These are phyloP conservation scores for Peucedramus taeniatus DNA, from an alignment of 2,113 vertebrate genomes.

Conservation along the genomic window DNA sequence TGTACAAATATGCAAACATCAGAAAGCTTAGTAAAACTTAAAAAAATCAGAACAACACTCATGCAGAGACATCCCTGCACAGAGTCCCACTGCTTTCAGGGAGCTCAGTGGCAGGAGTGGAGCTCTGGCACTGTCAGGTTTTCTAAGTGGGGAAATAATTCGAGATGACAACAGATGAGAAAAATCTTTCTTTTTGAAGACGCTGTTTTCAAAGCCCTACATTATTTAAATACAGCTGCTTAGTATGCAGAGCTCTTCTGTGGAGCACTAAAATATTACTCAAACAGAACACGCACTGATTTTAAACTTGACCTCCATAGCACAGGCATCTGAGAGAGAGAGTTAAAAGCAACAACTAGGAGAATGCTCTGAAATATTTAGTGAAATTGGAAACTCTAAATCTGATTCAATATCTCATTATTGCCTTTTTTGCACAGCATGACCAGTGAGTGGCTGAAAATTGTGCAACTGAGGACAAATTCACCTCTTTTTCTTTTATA, in stretches of 20 bases:
- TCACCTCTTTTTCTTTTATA: background rate
- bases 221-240: slow-evolving; percentile 20
- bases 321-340: background rate
- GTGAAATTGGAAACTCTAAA: slow-evolving; percentile 29
- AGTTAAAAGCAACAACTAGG: slow-evolving; percentile 17
- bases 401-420: slow-evolving; percentile 13
- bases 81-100: background rate
- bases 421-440: background rate
- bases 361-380: slow-evolving; percentile 22
- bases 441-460: background rate
- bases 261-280: background rate
- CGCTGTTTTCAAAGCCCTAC: background rate
- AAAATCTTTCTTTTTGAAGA: slow-evolving; percentile 17
- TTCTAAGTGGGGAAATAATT: background rate
- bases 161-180: background rate
- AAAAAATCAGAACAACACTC: too few species aligned
- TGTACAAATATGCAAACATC: too few species aligned
- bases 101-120: background rate
- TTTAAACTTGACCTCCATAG: slow-evolving; percentile 38
- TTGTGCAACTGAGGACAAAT: background rate
- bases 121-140: background rate
- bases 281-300: slow-evolving; percentile 17
- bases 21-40: too few species aligned
- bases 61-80: background rate
- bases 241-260: slow-evolving; percentile 44